Evolutionary conservation across 2,888 invertebrate genomes (phyloP).

Genomic region (Ennomos erosarius): DNA sequence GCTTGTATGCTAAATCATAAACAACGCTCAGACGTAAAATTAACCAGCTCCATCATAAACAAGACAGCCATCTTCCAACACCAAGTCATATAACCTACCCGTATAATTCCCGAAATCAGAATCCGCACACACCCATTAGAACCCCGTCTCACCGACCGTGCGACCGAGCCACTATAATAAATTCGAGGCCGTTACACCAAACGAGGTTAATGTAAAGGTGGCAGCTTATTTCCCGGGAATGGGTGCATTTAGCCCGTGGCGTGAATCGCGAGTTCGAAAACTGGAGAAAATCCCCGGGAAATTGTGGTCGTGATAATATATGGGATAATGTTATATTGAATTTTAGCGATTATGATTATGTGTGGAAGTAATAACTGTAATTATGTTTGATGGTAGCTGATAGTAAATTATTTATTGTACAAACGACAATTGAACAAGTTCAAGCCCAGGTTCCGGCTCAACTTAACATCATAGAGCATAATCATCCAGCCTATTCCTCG

Average conservation of each 20-base stretch:
- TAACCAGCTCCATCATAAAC: background rate
- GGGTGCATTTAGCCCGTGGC: conserved; percentile 46
- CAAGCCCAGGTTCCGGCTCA: too few relatives aligned
- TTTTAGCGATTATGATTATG: too few relatives aligned
- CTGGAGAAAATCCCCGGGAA: conserved; percentile 3
- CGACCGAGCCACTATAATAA: conserved; percentile 52
- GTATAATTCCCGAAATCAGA: conserved; percentile 31
- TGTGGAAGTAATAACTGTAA: too few relatives aligned
- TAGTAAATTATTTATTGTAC: too few relatives aligned
- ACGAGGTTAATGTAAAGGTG: conserved; percentile 65
- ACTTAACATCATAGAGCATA: too few relatives aligned
- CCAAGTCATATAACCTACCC: conserved; percentile 9
- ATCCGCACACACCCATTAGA: conserved; percentile 30
- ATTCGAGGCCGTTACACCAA: conserved; percentile 57
- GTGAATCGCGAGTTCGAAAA: conserved; percentile 11
- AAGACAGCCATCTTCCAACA: conserved; percentile 1
- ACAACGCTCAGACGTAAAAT: too few relatives aligned
- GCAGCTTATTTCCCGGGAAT: conserved; percentile 53
- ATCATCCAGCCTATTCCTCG: too few relatives aligned
- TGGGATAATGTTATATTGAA: background rate
- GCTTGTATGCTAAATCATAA: background rate
- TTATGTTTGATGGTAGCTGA: too few relatives aligned
- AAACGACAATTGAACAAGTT: too few relatives aligned
- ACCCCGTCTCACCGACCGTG: conserved; percentile 32
- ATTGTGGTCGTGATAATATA: background rate